These are phyloP conservation scores for Drosophila eohydei DNA, from an alignment of 2,888 invertebrate genomes.

Conservation along the genomic window DNA sequence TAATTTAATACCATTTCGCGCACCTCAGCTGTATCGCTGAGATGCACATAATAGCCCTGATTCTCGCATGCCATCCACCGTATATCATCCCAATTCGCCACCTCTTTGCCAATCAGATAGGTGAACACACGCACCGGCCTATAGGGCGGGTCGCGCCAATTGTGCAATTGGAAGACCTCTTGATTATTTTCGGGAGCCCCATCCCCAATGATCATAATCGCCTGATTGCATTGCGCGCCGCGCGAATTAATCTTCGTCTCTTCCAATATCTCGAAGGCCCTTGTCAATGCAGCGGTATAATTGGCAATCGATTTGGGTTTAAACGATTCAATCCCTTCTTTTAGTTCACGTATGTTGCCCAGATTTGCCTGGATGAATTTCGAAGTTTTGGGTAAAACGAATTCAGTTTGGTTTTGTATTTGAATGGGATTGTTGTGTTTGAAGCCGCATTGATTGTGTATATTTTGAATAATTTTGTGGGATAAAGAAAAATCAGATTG, in stretches of 20 bases:
- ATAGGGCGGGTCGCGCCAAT: constrained; percentile 90
- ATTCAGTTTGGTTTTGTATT: constrained; percentile 18
- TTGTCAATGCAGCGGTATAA: constrained; percentile 94
- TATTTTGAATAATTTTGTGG: constrained; percentile 16
- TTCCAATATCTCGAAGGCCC: constrained; percentile 94
- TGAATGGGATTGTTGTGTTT: constrained; percentile 35
- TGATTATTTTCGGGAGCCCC: constrained; percentile 98
- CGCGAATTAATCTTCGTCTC: constrained; percentile 87
- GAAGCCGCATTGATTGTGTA: constrained; percentile 56
- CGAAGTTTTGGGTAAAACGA: constrained; percentile 55
- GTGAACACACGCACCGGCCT: constrained; percentile 98
- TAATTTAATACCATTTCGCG: constrained; percentile 98
- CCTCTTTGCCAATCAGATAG: constrained; percentile 97
- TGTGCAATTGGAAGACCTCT: constrained; percentile 95
- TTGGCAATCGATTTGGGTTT: constrained; percentile 96
- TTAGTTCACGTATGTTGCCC: constrained; percentile 93
- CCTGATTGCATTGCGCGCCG: constrained; percentile 94
- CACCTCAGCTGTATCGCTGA: constrained; percentile 98
- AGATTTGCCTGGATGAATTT: constrained; percentile 89
- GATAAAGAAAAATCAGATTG: constrained; percentile 42
- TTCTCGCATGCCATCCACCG: constrained; percentile 99
- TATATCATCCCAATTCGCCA: constrained; percentile 95
- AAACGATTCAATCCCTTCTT: constrained; percentile 91
- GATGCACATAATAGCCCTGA: constrained; percentile 97
- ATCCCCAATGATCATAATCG: constrained; percentile 99